phyloP scores from a whole-genome alignment of 2,113 vertebrate genomes.

The Oophaga pumilio region DNA sequence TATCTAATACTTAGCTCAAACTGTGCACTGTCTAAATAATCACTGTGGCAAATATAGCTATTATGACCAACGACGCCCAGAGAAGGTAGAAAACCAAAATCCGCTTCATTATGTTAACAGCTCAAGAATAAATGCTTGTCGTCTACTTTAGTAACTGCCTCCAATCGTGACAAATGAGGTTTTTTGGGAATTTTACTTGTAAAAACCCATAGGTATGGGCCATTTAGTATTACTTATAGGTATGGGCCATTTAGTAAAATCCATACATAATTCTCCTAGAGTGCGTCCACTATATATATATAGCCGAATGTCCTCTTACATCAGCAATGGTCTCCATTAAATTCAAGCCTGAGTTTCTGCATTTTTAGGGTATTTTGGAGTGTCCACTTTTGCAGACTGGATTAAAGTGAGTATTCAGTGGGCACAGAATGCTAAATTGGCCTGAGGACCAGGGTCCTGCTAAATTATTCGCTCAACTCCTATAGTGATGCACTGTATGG shows the following conservation, averaged over 20 bases:
- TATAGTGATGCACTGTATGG: too few relatives aligned
- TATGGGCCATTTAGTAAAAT: background rate
- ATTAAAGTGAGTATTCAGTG: too few relatives aligned
- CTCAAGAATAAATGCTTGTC: too few relatives aligned
- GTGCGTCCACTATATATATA: too few relatives aligned
- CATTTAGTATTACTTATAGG: background rate
- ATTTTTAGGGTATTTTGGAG: too few relatives aligned
- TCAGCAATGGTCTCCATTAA: too few relatives aligned
- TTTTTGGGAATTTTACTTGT: background rate
- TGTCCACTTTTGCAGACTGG: too few relatives aligned
- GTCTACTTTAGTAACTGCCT: background rate
- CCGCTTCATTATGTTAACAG: background rate
- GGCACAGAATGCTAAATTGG: too few relatives aligned
- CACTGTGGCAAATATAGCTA: conserved; percentile 9
- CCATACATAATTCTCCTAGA: background rate
- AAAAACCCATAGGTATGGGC: background rate
- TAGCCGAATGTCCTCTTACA: too few relatives aligned
- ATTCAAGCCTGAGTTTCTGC: too few relatives aligned
- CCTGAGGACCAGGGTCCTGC: too few relatives aligned
- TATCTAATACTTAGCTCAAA: conserved; percentile 36
- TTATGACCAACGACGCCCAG: conserved; percentile 1
- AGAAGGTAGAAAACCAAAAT: background rate
- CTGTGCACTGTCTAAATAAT: conserved; percentile 45
- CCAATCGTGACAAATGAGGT: background rate
- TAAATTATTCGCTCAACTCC: too few relatives aligned